Conservation (phyloP, 2,888 invertebrate species). For the Acronicta psi region DNA sequence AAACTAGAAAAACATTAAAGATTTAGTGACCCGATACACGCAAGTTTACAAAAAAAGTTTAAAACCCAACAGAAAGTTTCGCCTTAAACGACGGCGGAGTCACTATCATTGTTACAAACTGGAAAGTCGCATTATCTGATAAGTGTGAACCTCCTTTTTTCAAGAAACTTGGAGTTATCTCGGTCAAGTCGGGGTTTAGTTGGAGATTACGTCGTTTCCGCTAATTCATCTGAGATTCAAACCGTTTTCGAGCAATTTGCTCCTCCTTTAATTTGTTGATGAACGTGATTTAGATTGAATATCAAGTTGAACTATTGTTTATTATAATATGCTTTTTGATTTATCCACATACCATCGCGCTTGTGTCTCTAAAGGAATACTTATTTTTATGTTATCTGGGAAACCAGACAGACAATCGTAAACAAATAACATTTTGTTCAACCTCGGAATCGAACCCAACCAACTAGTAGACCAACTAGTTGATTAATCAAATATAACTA, state of each 20-base stretch:
- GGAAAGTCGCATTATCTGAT: conserved; percentile 62
- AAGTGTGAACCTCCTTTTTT: conserved; percentile 60
- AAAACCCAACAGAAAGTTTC: conserved; percentile 56
- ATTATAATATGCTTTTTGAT: background rate
- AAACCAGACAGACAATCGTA: too few species aligned
- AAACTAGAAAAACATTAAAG: conserved; percentile 55
- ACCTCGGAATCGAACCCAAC: too few species aligned
- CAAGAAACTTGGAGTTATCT: conserved; percentile 58
- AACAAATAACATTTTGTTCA: too few species aligned
- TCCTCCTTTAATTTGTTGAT: conserved; percentile 40
- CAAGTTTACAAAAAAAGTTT: conserved; percentile 57
- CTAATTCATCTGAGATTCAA: conserved; percentile 56
- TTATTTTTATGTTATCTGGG: too few species aligned
- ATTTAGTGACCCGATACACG: conserved; percentile 54
- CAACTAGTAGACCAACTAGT: too few species aligned
- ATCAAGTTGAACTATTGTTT: conserved; percentile 6
- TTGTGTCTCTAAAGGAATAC: too few species aligned
- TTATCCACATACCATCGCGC: background rate
- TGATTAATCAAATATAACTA: too few species aligned
- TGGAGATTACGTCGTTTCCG: conserved; percentile 53
- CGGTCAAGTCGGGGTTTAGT: conserved; percentile 56
- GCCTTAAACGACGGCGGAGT: conserved; percentile 57
- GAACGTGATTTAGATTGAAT: conserved; percentile 27
- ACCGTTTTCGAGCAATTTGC: conserved; percentile 47
- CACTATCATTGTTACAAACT: conserved; percentile 58